Evolutionary conservation across 2,797 vertebrate species (phyloP).

Genomic region (Prunella strophiata): DNA sequence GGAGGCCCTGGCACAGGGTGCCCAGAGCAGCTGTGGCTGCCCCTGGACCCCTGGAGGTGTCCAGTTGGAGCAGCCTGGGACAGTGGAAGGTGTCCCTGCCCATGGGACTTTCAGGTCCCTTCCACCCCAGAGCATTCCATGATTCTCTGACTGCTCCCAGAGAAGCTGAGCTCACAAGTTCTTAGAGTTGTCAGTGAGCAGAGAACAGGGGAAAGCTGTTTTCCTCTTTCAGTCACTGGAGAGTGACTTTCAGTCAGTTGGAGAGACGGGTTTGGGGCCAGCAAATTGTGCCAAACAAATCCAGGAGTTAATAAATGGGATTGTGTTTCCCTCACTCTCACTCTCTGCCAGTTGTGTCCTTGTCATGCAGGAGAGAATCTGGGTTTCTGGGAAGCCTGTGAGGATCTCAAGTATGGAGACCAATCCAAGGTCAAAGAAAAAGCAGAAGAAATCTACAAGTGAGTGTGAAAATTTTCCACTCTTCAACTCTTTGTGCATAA

Average conservation of each 20-base stretch:
- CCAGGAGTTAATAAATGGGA: neutral
- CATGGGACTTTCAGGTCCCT: neutral
- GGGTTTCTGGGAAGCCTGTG: slow-evolving; percentile 97
- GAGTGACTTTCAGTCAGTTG: neutral
- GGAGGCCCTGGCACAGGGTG: neutral
- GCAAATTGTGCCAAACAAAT: neutral
- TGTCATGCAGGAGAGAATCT: slow-evolving; percentile 89
- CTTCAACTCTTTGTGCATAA: neutral
- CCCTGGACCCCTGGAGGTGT: neutral
- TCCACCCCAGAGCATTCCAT: neutral
- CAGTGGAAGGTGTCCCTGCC: neutral
- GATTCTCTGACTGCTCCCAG: neutral
- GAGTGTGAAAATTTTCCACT: slow-evolving; percentile 31
- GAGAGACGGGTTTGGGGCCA: neutral
- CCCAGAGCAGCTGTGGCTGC: neutral
- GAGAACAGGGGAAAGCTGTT: neutral
- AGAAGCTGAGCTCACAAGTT: neutral
- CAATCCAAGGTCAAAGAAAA: slow-evolving; percentile 96
- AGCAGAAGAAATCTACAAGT: slow-evolving; percentile 98
- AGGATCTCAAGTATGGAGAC: slow-evolving; percentile 94
- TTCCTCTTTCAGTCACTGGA: neutral
- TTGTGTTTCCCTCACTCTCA: neutral
- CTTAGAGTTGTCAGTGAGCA: neutral
- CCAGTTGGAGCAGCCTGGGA: neutral
- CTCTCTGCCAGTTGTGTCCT: neutral